Conservation (phyloP, 2,113 vertebrate genomes). For the Mirounga angustirostris region DNA sequence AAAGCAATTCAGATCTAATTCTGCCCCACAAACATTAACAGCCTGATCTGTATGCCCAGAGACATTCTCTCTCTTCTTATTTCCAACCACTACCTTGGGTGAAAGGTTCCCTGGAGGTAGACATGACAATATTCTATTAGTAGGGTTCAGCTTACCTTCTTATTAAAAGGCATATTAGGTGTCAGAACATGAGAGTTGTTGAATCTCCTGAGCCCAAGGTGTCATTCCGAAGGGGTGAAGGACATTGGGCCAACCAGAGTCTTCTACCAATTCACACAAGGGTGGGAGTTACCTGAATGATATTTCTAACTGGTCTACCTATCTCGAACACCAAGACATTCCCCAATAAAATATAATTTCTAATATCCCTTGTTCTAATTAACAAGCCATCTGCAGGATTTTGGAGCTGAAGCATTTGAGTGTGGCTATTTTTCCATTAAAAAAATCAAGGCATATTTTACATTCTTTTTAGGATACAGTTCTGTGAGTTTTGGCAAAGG, state of each 20-base stretch:
- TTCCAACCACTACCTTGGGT: neutral
- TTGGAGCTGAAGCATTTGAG: neutral
- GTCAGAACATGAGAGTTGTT: neutral
- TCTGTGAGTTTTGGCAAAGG: constrained; percentile 19
- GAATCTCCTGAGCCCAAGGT: neutral
- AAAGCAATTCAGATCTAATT: constrained; percentile 33
- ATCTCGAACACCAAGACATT: constrained; percentile 6
- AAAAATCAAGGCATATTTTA: neutral
- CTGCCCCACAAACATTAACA: neutral
- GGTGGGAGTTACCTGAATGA: neutral
- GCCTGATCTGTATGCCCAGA: neutral
- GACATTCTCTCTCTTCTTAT: neutral
- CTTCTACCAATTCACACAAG: neutral
- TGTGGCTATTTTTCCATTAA: neutral
- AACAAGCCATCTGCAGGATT: constrained; percentile 19
- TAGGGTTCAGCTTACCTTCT: constrained; percentile 4
- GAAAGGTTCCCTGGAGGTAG: neutral
- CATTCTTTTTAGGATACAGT: neutral
- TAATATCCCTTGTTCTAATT: constrained; percentile 42
- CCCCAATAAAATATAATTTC: neutral
- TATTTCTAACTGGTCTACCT: neutral
- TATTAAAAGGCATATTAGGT: constrained; percentile 1
- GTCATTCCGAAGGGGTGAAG: neutral
- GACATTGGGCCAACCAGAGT: neutral
- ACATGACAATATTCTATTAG: neutral